Conservation (phyloP, 2,797 vertebrate species). For the Gastrophryne carolinensis region DNA sequence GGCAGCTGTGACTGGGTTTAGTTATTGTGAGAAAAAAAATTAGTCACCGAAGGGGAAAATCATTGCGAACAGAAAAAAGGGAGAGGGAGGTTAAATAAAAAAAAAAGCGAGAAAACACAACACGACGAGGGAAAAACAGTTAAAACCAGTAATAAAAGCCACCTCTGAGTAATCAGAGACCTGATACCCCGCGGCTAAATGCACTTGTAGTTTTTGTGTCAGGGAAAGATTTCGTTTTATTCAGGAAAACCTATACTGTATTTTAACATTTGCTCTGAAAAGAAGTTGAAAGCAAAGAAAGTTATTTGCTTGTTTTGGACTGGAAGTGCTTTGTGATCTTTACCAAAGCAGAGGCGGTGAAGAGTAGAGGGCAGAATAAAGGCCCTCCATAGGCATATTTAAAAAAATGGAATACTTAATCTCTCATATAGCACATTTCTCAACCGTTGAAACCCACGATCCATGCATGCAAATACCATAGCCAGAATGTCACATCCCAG, state of each 20-base stretch:
- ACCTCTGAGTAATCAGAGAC: slow-evolving; percentile 64
- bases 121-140: slow-evolving; percentile 70
- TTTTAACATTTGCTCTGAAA: slow-evolving; percentile 41
- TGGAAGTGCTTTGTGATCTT: slow-evolving; percentile 51
- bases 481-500: no score
- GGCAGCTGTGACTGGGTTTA: slow-evolving; percentile 79
- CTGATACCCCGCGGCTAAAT: slow-evolving; percentile 57
- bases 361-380: no score
- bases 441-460: no score
- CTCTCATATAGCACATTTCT: no score
- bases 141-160: slow-evolving; percentile 74
- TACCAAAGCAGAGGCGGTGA: slow-evolving; percentile 30
- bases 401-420: no score
- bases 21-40: slow-evolving; percentile 80
- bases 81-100: slow-evolving; percentile 63
- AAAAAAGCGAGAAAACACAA: slow-evolving; percentile 62
- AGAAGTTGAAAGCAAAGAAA: background rate
- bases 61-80: slow-evolving; percentile 44
- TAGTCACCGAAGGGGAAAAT: slow-evolving; percentile 78
- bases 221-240: slow-evolving; percentile 43
- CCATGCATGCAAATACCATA: no score
- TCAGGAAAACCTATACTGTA: slow-evolving; percentile 39
- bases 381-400: no score
- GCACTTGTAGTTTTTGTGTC: slow-evolving; percentile 13
- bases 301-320: background rate